Conservation (phyloP, 64 coral and sea anemone genomes). For the Stichodactyla helianthus region DNA sequence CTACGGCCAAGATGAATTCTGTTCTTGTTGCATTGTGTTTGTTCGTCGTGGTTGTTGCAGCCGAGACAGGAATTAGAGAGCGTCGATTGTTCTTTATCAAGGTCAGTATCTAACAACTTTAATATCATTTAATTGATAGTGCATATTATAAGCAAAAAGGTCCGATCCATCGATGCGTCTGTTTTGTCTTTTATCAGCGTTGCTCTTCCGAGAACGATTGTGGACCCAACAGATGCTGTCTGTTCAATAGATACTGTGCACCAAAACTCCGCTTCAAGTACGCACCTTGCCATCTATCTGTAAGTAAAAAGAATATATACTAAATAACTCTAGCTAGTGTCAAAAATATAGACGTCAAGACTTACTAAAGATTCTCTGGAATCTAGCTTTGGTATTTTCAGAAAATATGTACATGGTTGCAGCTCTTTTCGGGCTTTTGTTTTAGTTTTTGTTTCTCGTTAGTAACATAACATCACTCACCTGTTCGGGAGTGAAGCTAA, state of each 20-base stretch:
- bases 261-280: slow-evolving; percentile 55
- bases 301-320: slow-evolving; percentile 8
- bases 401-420: too few relatives aligned
- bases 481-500: too few relatives aligned
- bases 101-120: neutral
- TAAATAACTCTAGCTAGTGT: neutral
- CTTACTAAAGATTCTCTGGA: too few relatives aligned
- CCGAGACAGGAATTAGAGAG: neutral
- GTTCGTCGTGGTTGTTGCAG: neutral
- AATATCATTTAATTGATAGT: neutral
- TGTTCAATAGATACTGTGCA: slow-evolving; percentile 48
- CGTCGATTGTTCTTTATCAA: neutral
- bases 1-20: neutral
- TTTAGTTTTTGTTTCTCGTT: too few relatives aligned
- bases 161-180: neutral
- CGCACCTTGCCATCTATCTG: slow-evolving; percentile 39
- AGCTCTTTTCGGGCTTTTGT: too few relatives aligned
- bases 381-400: too few relatives aligned
- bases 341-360: neutral
- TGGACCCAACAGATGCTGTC: slow-evolving; percentile 56
- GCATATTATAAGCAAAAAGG: neutral
- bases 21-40: neutral
- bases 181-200: slow-evolving; percentile 30
- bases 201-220: slow-evolving; percentile 58
- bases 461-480: too few relatives aligned